phyloP scores from a whole-genome alignment of 2,797 vertebrate species.

The Poecilia wingei region DNA sequence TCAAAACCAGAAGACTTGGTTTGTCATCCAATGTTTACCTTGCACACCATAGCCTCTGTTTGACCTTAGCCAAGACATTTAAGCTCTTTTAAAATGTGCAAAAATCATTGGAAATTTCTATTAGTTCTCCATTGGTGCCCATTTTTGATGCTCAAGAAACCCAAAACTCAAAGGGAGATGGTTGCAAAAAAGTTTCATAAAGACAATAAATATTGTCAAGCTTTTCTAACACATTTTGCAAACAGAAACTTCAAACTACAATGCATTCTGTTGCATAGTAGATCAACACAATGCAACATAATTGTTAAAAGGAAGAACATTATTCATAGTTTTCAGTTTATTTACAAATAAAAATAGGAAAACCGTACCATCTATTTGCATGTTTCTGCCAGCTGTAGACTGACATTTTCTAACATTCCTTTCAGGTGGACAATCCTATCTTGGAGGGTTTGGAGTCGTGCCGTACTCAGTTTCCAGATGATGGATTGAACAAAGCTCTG shows the following conservation, averaged over 20 bases:
- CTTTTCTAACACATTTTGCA: background rate
- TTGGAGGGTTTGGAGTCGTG: background rate
- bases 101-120: background rate
- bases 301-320: background rate
- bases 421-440: background rate
- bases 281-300: background rate
- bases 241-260: background rate
- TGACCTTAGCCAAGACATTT: background rate
- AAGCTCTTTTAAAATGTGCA: background rate
- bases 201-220: background rate
- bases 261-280: background rate
- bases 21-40: background rate
- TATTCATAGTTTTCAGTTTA: background rate
- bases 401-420: too few species aligned
- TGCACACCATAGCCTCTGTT: background rate
- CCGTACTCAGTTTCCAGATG: background rate
- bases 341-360: background rate
- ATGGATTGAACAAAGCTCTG: too few species aligned
- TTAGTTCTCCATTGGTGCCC: background rate
- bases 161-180: background rate
- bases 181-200: background rate
- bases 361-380: too few species aligned
- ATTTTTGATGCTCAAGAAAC: background rate
- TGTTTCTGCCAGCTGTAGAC: too few species aligned
- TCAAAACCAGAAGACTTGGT: background rate